Conservation (phyloP, 2,888 invertebrate genomes). For the Drosophila infuscata region DNA sequence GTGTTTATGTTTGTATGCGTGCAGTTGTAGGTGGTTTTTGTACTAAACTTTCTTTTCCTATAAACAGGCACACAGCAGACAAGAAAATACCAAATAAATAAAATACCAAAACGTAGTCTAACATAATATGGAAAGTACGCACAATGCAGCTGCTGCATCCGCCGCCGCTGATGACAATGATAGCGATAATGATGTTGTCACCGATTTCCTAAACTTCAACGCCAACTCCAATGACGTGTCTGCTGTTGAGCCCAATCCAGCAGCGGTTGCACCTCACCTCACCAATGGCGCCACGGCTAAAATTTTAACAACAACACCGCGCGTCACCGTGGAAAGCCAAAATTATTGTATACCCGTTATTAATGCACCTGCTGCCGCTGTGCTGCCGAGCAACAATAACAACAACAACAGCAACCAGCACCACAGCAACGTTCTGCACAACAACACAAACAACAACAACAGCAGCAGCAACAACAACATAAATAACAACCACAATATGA, state of each 20-base stretch:
- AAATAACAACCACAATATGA: slow-evolving; percentile 85
- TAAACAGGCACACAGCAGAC: slow-evolving; percentile 27
- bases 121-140: slow-evolving; percentile 72
- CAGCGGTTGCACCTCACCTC: slow-evolving; percentile 6
- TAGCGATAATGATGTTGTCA: slow-evolving; percentile 85
- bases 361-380: slow-evolving; percentile 70
- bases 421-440: slow-evolving; percentile 53
- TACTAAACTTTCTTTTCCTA: slow-evolving; percentile 80
- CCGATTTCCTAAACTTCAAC: slow-evolving; percentile 84
- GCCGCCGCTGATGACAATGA: slow-evolving; percentile 82
- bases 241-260: neutral
- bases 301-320: slow-evolving; percentile 36
- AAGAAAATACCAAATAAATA: slow-evolving; percentile 49
- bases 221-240: slow-evolving; percentile 58
- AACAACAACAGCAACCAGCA: slow-evolving; percentile 55
- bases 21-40: slow-evolving; percentile 47
- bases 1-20: slow-evolving; percentile 25
- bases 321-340: slow-evolving; percentile 73
- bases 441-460: slow-evolving; percentile 38
- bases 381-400: slow-evolving; percentile 20
- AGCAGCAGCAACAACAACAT: slow-evolving; percentile 54
- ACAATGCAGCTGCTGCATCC: slow-evolving; percentile 49
- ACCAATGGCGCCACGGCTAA: slow-evolving; percentile 51
- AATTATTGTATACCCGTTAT: slow-evolving; percentile 83
- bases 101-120: slow-evolving; percentile 39